A percentile compares a stretch with the other conserved stretches of the same genome.
Evolutionary conservation across 2,797 vertebrate genomes (phyloP).

Genomic region (Platyrinchus mystaceus): DNA sequence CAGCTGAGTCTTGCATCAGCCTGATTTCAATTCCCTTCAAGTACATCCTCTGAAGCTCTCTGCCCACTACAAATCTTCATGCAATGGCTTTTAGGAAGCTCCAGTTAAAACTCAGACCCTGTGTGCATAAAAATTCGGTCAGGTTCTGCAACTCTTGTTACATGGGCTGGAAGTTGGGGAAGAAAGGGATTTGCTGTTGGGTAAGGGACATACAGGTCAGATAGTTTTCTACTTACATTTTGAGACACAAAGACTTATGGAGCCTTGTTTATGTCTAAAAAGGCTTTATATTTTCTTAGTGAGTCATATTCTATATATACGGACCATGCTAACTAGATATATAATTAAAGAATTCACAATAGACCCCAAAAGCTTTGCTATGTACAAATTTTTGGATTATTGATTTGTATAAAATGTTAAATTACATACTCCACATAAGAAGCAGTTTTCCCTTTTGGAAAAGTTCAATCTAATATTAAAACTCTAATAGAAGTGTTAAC

Average conservation of each 20-base stretch:
- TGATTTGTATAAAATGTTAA: not conserved
- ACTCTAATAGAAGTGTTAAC: not conserved
- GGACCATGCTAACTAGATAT: not conserved
- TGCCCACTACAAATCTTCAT: not conserved
- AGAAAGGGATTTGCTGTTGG: not conserved
- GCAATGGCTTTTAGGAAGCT: not conserved
- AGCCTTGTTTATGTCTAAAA: not conserved
- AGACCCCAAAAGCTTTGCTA: not conserved
- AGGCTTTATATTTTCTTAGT: not conserved
- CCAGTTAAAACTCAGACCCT: not conserved
- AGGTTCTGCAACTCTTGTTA: not conserved
- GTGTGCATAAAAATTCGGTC: not conserved
- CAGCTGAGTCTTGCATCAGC: not conserved
- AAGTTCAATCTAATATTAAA: not conserved
- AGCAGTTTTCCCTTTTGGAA: not conserved
- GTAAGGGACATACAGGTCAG: not conserved
- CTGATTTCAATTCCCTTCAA: not conserved
- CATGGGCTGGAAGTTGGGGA: rapidly evolving
- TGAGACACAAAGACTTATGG: not conserved
- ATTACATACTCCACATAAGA: not conserved
- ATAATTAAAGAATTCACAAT: not conserved
- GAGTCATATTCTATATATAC: not conserved
- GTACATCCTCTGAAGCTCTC: not conserved
- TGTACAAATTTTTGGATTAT: not conserved
- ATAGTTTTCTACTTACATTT: not conserved